A percentile compares a stretch with the other conserved stretches of the same genome.
phyloP scores from a whole-genome alignment of 1,140 invertebrate genomes.

The Bombus difficillimus region DNA sequence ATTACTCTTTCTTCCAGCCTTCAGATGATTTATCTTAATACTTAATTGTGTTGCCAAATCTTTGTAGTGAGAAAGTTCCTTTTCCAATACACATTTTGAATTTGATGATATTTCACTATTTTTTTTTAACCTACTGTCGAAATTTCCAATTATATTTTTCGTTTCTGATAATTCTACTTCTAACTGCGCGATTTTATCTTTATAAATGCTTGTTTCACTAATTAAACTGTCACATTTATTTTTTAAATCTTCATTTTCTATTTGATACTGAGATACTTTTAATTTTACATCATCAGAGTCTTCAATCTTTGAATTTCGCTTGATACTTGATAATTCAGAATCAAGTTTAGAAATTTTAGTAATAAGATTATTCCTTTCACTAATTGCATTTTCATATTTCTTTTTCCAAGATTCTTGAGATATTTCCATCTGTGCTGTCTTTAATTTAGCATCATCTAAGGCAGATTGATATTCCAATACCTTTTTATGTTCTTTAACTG shows the following conservation, averaged over 20 bases:
- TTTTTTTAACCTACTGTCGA: slow-evolving; percentile 67
- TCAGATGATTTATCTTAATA: slow-evolving; percentile 58
- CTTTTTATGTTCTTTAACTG: slow-evolving; percentile 73
- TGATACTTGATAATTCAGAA: slow-evolving; percentile 60
- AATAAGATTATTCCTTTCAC: slow-evolving; percentile 66
- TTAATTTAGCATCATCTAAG: slow-evolving; percentile 73
- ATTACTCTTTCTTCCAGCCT: slow-evolving; percentile 61
- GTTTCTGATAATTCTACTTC: slow-evolving; percentile 70
- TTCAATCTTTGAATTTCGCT: slow-evolving; percentile 55
- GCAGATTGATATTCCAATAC: slow-evolving; percentile 72
- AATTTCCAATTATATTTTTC: slow-evolving; percentile 58
- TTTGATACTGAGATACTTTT: slow-evolving; percentile 58
- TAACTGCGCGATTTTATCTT: slow-evolving; percentile 71
- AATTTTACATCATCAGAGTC: slow-evolving; percentile 64
- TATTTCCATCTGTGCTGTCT: slow-evolving; percentile 78
- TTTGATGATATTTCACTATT: slow-evolving; percentile 46
- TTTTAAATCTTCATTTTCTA: slow-evolving; percentile 70
- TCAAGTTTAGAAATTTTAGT: slow-evolving; percentile 66
- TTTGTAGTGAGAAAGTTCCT: slow-evolving; percentile 71
- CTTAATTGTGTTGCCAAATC: slow-evolving; percentile 64
- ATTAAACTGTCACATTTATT: slow-evolving; percentile 68
- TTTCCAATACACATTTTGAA: slow-evolving; percentile 66
- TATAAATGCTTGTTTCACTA: slow-evolving; percentile 66
- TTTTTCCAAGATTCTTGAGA: slow-evolving; percentile 74
- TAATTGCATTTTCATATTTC: slow-evolving; percentile 72